A percentile compares a stretch with the other conserved stretches of the same genome.
phyloP scores from a whole-genome alignment of 2,797 vertebrate species.

The Coluber constrictor region DNA sequence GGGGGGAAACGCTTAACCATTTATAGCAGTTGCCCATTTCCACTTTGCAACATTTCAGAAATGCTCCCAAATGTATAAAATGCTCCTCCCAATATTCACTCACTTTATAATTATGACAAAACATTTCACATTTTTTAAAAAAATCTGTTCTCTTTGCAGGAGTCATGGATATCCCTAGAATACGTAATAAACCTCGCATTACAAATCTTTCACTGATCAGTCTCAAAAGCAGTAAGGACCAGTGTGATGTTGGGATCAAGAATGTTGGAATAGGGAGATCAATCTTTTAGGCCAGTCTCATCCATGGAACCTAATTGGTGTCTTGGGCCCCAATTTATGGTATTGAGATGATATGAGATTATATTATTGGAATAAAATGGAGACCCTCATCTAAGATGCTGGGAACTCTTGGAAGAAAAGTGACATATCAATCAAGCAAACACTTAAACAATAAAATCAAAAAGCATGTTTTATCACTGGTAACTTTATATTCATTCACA shows the following conservation, averaged over 20 bases:
- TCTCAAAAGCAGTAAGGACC: neutral
- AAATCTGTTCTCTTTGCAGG: neutral
- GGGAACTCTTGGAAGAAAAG: neutral
- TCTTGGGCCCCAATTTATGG: neutral
- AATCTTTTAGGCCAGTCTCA: neutral
- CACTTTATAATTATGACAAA: neutral
- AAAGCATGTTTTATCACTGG: neutral
- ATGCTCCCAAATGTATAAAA: neutral
- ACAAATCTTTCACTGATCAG: neutral
- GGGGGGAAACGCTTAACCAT: neutral
- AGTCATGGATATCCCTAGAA: neutral
- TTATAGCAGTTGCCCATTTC: neutral
- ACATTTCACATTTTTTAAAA: neutral
- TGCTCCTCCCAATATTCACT: neutral
- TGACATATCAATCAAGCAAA: neutral
- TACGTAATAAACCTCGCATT: neutral
- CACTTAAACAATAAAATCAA: neutral
- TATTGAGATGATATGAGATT: neutral
- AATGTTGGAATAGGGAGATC: neutral
- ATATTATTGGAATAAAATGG: neutral
- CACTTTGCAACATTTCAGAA: neutral
- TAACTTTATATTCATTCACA: neutral
- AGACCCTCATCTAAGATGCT: neutral
- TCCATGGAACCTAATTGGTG: neutral
- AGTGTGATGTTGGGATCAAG: neutral